These are phyloP conservation scores for Acanthosepion pharaonis DNA, from an alignment of 2,888 invertebrate species.

Conservation along the genomic window DNA sequence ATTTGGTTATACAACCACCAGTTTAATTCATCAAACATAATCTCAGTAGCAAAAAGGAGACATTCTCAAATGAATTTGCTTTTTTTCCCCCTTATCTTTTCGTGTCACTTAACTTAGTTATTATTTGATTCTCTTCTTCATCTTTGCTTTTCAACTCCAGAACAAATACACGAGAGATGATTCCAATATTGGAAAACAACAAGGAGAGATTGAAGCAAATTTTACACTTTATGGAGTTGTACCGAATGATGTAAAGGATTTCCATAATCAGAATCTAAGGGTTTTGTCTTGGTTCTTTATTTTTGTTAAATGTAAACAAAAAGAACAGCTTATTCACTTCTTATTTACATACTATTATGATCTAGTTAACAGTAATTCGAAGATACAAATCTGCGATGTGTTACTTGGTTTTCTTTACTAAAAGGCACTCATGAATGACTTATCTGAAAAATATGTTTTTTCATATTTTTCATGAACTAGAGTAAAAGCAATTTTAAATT, in stretches of 20 bases:
- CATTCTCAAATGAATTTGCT: too few species aligned
- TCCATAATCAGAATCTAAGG: background rate
- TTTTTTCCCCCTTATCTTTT: too few species aligned
- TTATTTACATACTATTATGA: background rate
- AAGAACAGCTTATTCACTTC: background rate
- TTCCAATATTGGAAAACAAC: background rate
- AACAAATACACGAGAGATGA: too few species aligned
- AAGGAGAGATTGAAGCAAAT: background rate
- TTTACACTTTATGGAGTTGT: too few species aligned
- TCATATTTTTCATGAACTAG: too few species aligned
- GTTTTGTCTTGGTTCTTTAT: background rate
- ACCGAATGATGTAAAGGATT: background rate
- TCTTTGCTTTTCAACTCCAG: too few species aligned
- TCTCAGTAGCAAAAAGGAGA: too few species aligned
- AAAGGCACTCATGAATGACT: background rate
- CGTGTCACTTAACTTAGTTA: too few species aligned
- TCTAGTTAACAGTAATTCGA: background rate
- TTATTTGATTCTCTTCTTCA: too few species aligned
- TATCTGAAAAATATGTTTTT: background rate
- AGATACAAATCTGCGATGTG: background rate
- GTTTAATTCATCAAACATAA: too few species aligned
- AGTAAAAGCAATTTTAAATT: too few species aligned
- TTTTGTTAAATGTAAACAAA: background rate
- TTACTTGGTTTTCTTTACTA: background rate
- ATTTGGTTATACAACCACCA: too few species aligned